phyloP scores from a whole-genome alignment of 2,797 vertebrate genomes.

The Percopsis omiscomaycus region DNA sequence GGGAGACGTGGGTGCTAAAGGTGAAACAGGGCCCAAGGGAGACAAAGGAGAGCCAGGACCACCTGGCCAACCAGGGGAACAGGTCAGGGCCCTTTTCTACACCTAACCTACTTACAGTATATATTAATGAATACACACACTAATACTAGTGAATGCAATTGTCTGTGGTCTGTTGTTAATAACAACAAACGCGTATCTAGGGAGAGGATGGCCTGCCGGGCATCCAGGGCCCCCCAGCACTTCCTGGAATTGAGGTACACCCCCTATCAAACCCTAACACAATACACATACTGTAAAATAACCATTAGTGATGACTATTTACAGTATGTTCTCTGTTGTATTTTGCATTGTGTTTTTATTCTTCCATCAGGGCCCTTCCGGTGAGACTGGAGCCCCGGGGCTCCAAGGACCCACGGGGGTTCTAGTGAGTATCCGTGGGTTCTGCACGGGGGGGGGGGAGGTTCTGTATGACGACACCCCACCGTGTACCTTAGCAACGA shows the following conservation, averaged over 20 bases:
- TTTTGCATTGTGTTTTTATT: background rate
- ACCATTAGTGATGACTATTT: background rate
- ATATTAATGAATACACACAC: background rate
- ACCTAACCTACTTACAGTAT: background rate
- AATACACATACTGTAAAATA: background rate
- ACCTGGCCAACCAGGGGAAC: slow-evolving; percentile 71
- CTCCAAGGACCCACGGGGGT: slow-evolving; percentile 69
- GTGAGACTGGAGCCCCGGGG: slow-evolving; percentile 78
- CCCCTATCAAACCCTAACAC: background rate
- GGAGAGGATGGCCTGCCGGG: slow-evolving; percentile 78
- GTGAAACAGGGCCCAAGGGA: slow-evolving; percentile 73
- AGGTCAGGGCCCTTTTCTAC: slow-evolving; percentile 51
- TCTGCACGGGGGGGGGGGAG: background rate
- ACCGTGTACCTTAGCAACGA: background rate
- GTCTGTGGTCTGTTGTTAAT: background rate
- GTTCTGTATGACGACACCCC: slow-evolving; percentile 18
- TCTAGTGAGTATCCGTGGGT: slow-evolving; percentile 69
- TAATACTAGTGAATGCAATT: background rate
- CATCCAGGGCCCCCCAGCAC: slow-evolving; percentile 71
- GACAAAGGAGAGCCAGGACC: slow-evolving; percentile 75
- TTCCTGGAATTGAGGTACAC: slow-evolving; percentile 78
- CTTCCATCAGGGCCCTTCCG: slow-evolving; percentile 65
- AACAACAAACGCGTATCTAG: slow-evolving; percentile 60
- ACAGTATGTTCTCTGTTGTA: background rate
- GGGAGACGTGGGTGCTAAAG: slow-evolving; percentile 72